phyloP scores from a whole-genome alignment of 64 coral and sea anemone species.

The Montipora foliosa region DNA sequence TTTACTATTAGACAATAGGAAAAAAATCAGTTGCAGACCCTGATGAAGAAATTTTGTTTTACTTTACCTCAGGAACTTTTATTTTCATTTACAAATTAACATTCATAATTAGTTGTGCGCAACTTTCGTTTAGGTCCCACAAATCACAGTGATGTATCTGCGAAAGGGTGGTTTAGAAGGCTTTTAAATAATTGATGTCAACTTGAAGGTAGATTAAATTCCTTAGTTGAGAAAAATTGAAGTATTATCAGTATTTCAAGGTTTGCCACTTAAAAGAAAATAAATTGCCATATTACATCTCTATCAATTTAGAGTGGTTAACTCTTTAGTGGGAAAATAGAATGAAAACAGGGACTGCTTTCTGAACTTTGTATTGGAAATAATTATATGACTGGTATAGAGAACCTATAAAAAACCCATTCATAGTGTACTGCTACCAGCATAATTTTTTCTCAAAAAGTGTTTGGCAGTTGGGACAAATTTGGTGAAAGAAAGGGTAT shows the following conservation, averaged over 20 bases:
- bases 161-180: conserved; percentile 1
- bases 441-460: neutral
- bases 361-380: neutral
- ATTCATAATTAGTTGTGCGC: neutral
- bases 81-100: neutral
- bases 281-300: conserved; percentile 27
- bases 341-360: neutral
- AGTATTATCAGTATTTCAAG: conserved; percentile 13
- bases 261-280: neutral
- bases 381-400: neutral
- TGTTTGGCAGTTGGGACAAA: neutral
- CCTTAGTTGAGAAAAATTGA: conserved; percentile 6
- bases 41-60: no score
- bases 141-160: conserved; percentile 32
- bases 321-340: neutral
- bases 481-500: neutral
- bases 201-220: conserved; percentile 20
- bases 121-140: neutral
- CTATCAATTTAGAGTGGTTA: neutral
- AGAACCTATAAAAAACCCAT: neutral
- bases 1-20: neutral
- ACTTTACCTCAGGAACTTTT: neutral
- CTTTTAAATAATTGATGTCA: conserved; percentile 24
- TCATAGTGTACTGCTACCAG: neutral
- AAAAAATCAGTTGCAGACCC: no score